A percentile compares a stretch with the other conserved stretches of the same genome.
Evolutionary conservation across 1,140 invertebrate species (phyloP).

Genomic region (Leptestheria dahalacensis): DNA sequence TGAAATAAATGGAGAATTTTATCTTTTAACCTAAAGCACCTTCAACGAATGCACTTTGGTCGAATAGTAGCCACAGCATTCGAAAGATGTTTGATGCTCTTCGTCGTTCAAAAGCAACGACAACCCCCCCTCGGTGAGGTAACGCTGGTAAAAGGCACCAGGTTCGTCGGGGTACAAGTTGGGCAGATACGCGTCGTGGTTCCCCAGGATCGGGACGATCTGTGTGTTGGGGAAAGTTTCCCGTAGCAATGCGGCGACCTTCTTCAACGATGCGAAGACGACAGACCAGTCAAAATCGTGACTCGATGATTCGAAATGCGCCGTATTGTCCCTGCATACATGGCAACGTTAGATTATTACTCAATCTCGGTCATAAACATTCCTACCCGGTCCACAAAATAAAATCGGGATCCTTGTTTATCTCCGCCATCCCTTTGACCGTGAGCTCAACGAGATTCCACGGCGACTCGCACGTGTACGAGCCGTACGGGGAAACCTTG

Average conservation of each 20-base stretch:
- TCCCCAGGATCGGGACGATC: constrained; percentile 30
- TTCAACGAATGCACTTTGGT: too few relatives aligned
- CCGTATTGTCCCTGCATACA: constrained; percentile 28
- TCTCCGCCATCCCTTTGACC: constrained; percentile 58
- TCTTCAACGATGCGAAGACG: constrained; percentile 22
- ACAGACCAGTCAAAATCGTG: constrained; percentile 21
- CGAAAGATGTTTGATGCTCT: constrained; percentile 17
- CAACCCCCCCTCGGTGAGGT: constrained; percentile 25
- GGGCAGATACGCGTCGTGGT: constrained; percentile 30
- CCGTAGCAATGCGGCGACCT: constrained; percentile 25
- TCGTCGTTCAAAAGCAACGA: constrained; percentile 19
- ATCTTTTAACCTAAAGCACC: too few relatives aligned
- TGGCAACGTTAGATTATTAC: background rate
- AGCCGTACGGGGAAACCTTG: constrained; percentile 35
- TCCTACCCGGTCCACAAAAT: constrained; percentile 83
- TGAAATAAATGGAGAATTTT: too few relatives aligned
- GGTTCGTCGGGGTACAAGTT: constrained; percentile 20
- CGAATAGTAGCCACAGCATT: too few relatives aligned
- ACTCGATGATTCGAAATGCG: constrained; percentile 25
- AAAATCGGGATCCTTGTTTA: constrained; percentile 58
- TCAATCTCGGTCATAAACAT: background rate
- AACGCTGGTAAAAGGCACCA: constrained; percentile 24
- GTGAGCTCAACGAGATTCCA: constrained; percentile 70
- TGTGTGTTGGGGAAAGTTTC: constrained; percentile 25
- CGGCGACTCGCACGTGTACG: constrained; percentile 75